phyloP scores from a whole-genome alignment of 2,113 vertebrate genomes.

The Aptenodytes forsteri region DNA sequence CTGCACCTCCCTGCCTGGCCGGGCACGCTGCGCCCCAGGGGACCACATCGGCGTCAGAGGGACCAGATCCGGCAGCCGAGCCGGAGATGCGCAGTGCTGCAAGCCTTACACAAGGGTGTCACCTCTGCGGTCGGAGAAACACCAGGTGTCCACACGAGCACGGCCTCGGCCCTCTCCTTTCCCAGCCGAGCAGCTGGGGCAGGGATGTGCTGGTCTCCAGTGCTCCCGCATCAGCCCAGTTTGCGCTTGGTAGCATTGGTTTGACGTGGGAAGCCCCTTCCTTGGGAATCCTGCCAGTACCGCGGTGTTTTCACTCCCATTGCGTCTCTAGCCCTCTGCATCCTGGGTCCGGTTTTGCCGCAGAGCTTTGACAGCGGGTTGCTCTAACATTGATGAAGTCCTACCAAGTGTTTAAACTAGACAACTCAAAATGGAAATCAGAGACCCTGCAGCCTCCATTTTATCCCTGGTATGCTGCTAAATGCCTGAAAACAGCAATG shows the following conservation, averaged over 20 bases:
- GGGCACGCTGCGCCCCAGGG: accelerated
- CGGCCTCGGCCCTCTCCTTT: accelerated
- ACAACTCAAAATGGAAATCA: background rate
- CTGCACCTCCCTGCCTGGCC: no score
- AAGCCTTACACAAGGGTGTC: background rate
- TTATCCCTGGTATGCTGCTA: background rate
- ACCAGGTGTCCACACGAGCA: accelerated
- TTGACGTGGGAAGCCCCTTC: background rate
- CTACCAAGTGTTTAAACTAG: background rate
- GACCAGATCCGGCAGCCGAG: background rate
- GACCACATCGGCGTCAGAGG: background rate
- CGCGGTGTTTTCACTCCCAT: background rate
- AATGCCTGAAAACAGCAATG: background rate
- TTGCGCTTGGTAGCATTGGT: accelerated
- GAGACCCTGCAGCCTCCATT: background rate
- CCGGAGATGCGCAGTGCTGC: accelerated
- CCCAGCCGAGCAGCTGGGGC: background rate
- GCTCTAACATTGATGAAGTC: background rate
- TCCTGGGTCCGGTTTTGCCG: background rate
- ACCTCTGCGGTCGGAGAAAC: accelerated
- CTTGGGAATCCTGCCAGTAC: background rate
- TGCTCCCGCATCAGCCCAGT: background rate
- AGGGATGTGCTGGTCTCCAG: background rate
- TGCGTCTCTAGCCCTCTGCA: accelerated
- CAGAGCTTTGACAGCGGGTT: background rate